phyloP scores from a whole-genome alignment of 2,888 invertebrate genomes.

The Synergus umbraculus region DNA sequence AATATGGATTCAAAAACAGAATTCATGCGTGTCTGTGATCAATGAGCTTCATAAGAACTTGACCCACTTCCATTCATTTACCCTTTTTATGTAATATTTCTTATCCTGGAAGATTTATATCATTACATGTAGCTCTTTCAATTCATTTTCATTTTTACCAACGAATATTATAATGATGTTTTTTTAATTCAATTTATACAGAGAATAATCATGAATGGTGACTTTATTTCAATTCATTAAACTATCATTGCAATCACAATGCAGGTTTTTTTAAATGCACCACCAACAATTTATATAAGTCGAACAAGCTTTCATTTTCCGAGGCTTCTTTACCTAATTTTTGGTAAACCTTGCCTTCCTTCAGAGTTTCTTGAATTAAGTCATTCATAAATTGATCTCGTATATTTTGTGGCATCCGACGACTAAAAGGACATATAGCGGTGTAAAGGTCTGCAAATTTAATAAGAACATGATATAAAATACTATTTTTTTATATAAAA shows the following conservation, averaged over 20 bases:
- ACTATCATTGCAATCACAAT: too few relatives aligned
- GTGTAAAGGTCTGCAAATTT: slow-evolving; percentile 81
- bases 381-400: slow-evolving; percentile 82
- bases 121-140: too few relatives aligned
- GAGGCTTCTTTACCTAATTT: background rate
- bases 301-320: slow-evolving; percentile 67
- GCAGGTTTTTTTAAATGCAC: slow-evolving; percentile 65
- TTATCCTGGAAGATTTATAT: too few relatives aligned
- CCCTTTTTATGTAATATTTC: background rate
- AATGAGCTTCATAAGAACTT: slow-evolving; percentile 60
- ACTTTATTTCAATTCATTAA: background rate
- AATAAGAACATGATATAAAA: background rate
- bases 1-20: background rate
- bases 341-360: background rate
- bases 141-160: background rate
- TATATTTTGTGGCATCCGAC: slow-evolving; percentile 80
- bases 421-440: slow-evolving; percentile 85
- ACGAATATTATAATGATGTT: background rate
- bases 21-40: background rate
- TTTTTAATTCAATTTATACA: too few relatives aligned
- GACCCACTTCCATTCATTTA: slow-evolving; percentile 62
- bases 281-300: slow-evolving; percentile 66
- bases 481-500: background rate
- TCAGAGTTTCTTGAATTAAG: slow-evolving; percentile 78
- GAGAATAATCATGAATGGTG: background rate